Conservation (phyloP, 2,888 invertebrate species). For the Drosophila monieri region DNA sequence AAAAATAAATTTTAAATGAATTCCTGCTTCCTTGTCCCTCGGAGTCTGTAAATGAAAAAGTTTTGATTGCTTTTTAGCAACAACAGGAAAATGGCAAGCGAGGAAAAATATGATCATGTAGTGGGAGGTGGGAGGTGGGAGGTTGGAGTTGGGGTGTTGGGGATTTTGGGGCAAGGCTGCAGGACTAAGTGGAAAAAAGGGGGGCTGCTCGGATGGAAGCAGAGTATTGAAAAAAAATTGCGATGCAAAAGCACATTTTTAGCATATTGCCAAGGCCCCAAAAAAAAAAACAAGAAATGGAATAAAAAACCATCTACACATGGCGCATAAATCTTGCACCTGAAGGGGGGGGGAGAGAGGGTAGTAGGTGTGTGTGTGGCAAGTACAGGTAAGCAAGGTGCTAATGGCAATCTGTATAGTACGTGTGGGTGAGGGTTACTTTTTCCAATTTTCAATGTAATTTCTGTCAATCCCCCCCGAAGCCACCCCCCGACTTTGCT, state of each 20-base stretch:
- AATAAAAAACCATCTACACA: conserved; percentile 50
- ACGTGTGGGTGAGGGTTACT: conserved; percentile 52
- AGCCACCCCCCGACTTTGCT: neutral
- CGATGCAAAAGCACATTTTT: conserved; percentile 57
- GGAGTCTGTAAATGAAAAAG: conserved; percentile 50
- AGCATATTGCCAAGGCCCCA: conserved; percentile 65
- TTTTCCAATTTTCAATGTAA: conserved; percentile 76
- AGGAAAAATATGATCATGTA: conserved; percentile 30
- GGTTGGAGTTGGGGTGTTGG: neutral
- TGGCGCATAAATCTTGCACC: conserved; percentile 70
- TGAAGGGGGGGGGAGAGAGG: neutral
- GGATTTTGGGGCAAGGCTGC: neutral
- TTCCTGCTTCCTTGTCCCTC: conserved; percentile 4
- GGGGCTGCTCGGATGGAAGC: neutral
- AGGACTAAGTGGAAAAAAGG: neutral
- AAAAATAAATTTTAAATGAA: conserved; percentile 33
- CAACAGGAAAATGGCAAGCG: conserved; percentile 43
- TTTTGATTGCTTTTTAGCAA: conserved; percentile 56
- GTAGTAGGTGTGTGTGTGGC: conserved; percentile 1
- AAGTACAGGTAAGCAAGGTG: conserved; percentile 53
- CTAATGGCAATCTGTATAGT: conserved; percentile 65
- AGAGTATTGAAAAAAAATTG: conserved; percentile 59
- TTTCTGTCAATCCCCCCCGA: conserved; percentile 47
- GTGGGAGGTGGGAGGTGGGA: conserved; percentile 1
- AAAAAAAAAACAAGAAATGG: neutral